Evolutionary conservation across 2,888 invertebrate species (phyloP), one percentile per base, ranked within the genome.

Genomic region (Tortricodes alternella): DNA sequence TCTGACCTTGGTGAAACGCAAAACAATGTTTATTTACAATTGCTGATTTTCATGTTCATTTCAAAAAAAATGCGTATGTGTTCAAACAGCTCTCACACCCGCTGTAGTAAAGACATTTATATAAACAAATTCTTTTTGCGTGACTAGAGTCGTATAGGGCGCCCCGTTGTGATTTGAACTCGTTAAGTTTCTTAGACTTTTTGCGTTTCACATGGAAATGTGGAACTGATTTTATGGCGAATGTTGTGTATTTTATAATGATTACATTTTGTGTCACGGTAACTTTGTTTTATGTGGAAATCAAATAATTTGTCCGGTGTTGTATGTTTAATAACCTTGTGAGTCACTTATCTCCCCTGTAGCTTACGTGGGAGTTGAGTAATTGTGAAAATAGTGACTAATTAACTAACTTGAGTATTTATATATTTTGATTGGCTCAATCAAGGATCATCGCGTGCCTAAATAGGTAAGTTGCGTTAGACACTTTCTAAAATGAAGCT

Each of bases 401-500:
- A n/a, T 53, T 32, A 23, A 46, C 19, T 38, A 53, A 38, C 38
- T 53, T 27, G 4, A 46, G 32, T 46, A 46, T 38, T 46, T 46
- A 53, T 46, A 46, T 24, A 32, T 34, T 39, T 68, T 60, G 68
- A 74, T 73, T 72, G 73, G 71, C 69, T 76, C 67, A 67, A 71
- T 74, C 69, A 70, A 76, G 39, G 39, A 78, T 76, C 68, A 63
- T 83, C 75, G 81, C 83, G 83, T 84, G 82, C 78, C 76, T 62
- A 60, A n/a, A n/a, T n/a, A n/a, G n/a, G n/a, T 60, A 64, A 65
- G 65, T 73, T 66, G 72, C 65, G 62, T 61, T 62, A 63, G 67
- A 62, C 77, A 76, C 81, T 84, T 84, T 83, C 81, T 76, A 81
- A 83, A 82, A 78, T 78, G 74, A 73, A 67, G 67, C 71, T 66